These are phyloP conservation scores for Zonotrichia leucophrys DNA, from an alignment of 2,113 vertebrate genomes.

Conservation along the genomic window DNA sequence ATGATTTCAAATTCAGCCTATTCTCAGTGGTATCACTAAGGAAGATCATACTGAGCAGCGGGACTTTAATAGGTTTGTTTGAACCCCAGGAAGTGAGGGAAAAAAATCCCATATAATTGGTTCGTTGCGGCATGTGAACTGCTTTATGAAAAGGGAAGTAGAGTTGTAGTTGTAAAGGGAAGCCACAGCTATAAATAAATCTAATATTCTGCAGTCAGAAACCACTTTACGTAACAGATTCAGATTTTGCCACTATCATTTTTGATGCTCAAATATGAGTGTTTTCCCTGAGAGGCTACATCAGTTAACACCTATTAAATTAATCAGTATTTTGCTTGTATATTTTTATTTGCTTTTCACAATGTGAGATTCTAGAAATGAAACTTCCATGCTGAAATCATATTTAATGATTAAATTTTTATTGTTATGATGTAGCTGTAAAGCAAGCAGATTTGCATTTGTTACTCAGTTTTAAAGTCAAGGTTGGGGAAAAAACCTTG, in stretches of 20 bases:
- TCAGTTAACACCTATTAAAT: background rate
- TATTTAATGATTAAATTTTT: background rate
- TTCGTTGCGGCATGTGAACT: slow-evolving; percentile 63
- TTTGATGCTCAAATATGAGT: slow-evolving; percentile 9
- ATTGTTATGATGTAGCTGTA: background rate
- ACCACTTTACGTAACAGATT: slow-evolving; percentile 30
- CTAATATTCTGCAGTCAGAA: slow-evolving; percentile 30
- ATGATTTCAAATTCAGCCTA: slow-evolving; percentile 64
- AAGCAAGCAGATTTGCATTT: slow-evolving; percentile 7
- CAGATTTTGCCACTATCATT: slow-evolving; percentile 32
- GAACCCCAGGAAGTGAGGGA: slow-evolving; percentile 56
- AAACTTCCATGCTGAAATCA: background rate
- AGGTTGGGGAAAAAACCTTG: slow-evolving; percentile 3
- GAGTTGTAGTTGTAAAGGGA: slow-evolving; percentile 55
- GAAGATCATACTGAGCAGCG: slow-evolving; percentile 60
- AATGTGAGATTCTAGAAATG: background rate
- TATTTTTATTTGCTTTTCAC: slow-evolving; percentile 26
- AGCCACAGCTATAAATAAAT: slow-evolving; percentile 64
- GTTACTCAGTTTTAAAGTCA: slow-evolving; percentile 10
- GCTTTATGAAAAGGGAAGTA: slow-evolving; percentile 60
- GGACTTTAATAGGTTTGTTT: slow-evolving; percentile 69
- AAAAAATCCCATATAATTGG: slow-evolving; percentile 63
- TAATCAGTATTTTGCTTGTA: background rate
- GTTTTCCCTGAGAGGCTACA: background rate
- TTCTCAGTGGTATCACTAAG: slow-evolving; percentile 65